Percentiles rank a stretch among this genome's conserved stretches.
Evolutionary conservation across 2,888 invertebrate genomes (phyloP).

Genomic region (Archips crataeganus): DNA sequence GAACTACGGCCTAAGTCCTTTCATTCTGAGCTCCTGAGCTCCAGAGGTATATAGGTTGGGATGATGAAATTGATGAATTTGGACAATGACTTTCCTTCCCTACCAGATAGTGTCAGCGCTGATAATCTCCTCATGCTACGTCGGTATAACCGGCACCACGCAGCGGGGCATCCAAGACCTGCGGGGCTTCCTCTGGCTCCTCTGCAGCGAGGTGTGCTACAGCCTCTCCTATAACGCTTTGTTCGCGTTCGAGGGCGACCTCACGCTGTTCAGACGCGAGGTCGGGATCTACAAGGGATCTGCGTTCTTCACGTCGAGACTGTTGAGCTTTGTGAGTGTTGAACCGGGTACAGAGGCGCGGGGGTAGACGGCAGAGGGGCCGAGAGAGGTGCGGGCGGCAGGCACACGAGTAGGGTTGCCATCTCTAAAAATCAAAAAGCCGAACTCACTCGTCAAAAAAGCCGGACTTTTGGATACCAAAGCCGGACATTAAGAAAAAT

Average conservation of each 20-base stretch:
- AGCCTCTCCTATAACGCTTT: constrained; percentile 77
- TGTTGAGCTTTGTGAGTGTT: constrained; percentile 69
- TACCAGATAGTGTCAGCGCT: constrained; percentile 71
- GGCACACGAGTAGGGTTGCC: too few species aligned
- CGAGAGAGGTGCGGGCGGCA: too few species aligned
- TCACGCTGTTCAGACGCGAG: constrained; percentile 76
- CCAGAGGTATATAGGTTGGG: too few species aligned
- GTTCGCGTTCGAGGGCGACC: constrained; percentile 72
- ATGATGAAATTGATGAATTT: too few species aligned
- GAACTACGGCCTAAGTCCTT: too few species aligned
- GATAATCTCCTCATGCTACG: constrained; percentile 74
- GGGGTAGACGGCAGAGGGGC: too few species aligned
- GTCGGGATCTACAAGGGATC: constrained; percentile 74
- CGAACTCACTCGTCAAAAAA: too few species aligned
- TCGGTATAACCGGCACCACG: constrained; percentile 71
- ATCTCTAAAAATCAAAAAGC: too few species aligned
- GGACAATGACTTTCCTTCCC: neutral
- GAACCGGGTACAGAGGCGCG: neutral
- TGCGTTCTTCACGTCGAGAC: constrained; percentile 72
- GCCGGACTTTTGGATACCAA: too few species aligned
- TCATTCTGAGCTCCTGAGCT: too few species aligned
- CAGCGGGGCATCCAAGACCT: constrained; percentile 80
- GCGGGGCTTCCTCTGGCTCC: constrained; percentile 79
- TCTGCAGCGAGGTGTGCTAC: constrained; percentile 81
- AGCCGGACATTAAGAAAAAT: too few species aligned